phyloP scores from a whole-genome alignment of 1,140 invertebrate genomes.

The Caenorhabditis briggsae region DNA sequence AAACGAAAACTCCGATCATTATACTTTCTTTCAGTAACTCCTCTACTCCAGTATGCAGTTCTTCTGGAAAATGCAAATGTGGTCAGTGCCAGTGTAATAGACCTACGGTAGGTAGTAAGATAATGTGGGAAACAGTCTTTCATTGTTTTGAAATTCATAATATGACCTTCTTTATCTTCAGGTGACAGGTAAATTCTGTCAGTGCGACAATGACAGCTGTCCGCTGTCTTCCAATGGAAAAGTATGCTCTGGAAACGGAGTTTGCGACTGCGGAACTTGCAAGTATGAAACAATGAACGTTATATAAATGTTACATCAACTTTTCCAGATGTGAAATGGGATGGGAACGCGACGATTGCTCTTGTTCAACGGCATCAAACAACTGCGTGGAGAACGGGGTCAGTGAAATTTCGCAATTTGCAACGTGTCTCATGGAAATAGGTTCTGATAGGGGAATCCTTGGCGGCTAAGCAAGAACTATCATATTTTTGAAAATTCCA shows the following conservation, averaged over 20 bases:
- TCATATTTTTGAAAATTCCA: too few relatives aligned
- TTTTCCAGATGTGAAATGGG: slow-evolving; percentile 66
- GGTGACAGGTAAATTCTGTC: slow-evolving; percentile 74
- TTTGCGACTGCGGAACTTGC: slow-evolving; percentile 68
- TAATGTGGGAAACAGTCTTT: slow-evolving; percentile 2
- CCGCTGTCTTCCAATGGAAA: slow-evolving; percentile 69
- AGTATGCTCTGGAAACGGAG: slow-evolving; percentile 72
- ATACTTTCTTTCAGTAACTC: slow-evolving; percentile 27
- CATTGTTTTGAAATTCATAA: slow-evolving; percentile 35
- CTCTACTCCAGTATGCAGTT: slow-evolving; percentile 60
- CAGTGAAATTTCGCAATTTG: slow-evolving; percentile 35
- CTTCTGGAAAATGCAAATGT: slow-evolving; percentile 65
- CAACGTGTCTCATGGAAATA: slow-evolving; percentile 42
- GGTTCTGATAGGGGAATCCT: not conserved
- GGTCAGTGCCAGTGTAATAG: slow-evolving; percentile 68
- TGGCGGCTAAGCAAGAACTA: too few relatives aligned
- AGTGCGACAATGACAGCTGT: slow-evolving; percentile 74
- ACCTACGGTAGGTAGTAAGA: slow-evolving; percentile 45
- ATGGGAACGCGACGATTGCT: slow-evolving; percentile 71
- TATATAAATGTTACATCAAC: slow-evolving; percentile 45
- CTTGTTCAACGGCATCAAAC: slow-evolving; percentile 68
- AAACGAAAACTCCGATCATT: too few relatives aligned
- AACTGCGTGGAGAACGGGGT: slow-evolving; percentile 74
- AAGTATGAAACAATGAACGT: slow-evolving; percentile 27
- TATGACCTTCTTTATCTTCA: slow-evolving; percentile 16